Percentiles rank a stretch among this genome's conserved stretches.
Conservation (phyloP, 2,113 vertebrate genomes). For the Melanostigma gelatinosum region DNA sequence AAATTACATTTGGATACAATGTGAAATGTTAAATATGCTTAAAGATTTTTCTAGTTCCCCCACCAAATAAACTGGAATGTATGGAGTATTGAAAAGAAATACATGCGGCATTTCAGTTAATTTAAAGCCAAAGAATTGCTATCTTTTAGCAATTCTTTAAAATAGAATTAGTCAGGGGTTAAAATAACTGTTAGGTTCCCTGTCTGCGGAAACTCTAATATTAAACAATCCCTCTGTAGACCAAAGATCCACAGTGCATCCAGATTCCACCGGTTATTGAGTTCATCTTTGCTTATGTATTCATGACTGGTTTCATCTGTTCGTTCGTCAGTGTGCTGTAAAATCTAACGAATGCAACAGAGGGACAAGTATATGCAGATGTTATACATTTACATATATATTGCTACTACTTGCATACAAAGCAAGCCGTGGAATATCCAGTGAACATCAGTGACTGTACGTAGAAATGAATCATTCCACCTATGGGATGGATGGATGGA, state of each 20-base stretch:
- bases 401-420: conserved; percentile 58
- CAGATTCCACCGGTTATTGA: conserved; percentile 9
- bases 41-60: neutral
- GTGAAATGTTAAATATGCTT: neutral
- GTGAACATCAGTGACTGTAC: conserved; percentile 45
- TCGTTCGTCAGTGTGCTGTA: neutral
- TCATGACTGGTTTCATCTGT: conserved; percentile 22
- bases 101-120: neutral
- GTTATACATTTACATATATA: conserved; percentile 72
- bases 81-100: too few species aligned
- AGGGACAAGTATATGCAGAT: conserved; percentile 41
- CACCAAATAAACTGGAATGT: neutral
- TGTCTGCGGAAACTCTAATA: neutral
- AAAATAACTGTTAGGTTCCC: neutral
- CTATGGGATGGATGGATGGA: conserved; percentile 43
- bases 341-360: conserved; percentile 37
- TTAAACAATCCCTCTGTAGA: neutral
- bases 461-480: conserved; percentile 43
- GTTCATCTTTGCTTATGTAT: conserved; percentile 10
- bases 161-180: neutral
- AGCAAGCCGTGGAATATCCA: conserved; percentile 34
- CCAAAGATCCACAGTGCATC: neutral
- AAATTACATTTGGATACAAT: neutral
- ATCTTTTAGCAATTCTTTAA: neutral
- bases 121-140: neutral